Evolutionary conservation across 64 coral and sea anemone genomes (phyloP).

Genomic region (Stichodactyla helianthus): DNA sequence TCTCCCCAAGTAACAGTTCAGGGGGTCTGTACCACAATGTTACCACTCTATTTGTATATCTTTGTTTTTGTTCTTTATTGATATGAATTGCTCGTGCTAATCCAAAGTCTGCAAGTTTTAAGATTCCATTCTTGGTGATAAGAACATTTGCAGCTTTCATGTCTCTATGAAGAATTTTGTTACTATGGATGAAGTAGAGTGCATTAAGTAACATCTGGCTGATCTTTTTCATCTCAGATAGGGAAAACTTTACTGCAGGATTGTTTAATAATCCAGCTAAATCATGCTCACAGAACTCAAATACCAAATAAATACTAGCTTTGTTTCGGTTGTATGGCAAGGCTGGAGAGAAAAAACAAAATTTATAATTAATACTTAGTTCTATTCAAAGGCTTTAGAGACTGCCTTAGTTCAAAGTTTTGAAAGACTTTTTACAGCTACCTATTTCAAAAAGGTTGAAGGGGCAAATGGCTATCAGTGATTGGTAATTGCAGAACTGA

Average conservation of each 20-base stretch:
- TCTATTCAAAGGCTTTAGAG: neutral
- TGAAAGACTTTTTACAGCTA: too few species aligned
- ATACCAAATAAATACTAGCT: conserved; percentile 97
- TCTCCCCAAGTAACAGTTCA: conserved; percentile 86
- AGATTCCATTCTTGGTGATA: conserved; percentile 92
- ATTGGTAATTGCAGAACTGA: too few species aligned
- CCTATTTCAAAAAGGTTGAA: too few species aligned
- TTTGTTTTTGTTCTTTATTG: conserved; percentile 82
- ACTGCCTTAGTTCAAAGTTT: too few species aligned
- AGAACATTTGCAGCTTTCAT: conserved; percentile 99
- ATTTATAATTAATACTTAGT: neutral
- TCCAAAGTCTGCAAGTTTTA: conserved; percentile 97
- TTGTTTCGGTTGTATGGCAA: conserved; percentile 95
- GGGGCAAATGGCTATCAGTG: too few species aligned
- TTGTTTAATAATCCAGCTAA: conserved; percentile 96
- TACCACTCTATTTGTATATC: conserved; percentile 97
- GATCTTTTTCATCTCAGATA: conserved; percentile 92
- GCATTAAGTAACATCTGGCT: conserved; percentile 97
- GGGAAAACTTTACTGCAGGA: conserved; percentile 79
- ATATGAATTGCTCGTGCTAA: conserved; percentile 91
- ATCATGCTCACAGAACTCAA: conserved; percentile 99
- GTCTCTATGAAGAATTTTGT: conserved; percentile 96
- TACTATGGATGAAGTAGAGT: conserved; percentile 98
- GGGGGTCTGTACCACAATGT: conserved; percentile 96
- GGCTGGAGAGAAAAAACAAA: conserved; percentile 39